Evolutionary conservation across 2,113 vertebrate species (phyloP), one percentile per base, ranked within the genome.

Genomic region (Oenanthe oenanthe): DNA sequence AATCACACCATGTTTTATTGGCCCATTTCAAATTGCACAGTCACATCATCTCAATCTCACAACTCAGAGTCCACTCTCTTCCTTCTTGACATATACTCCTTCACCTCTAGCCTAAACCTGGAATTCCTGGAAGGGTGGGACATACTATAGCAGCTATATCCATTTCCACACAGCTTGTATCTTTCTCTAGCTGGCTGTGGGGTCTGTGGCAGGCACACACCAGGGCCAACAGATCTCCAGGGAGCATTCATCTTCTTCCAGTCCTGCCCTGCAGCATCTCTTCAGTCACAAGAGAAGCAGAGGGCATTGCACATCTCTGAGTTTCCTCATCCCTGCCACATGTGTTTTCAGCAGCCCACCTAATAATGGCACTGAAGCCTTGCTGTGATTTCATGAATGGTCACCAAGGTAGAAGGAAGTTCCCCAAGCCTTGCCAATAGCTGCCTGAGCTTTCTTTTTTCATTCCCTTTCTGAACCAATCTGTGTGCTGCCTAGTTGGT

Each of bases 171-270:
- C 10, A 40, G 26, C 19, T 43, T 65, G 29, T 40, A 4, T 34
- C 31, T 48, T 83, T 47, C 67, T 56, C 38, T 79, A 29, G n/a
- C 34, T 61, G 38, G 34, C 54, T 53, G 9, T 48, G 2, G 3
- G 18, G n/a, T 81, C 34, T 70, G 12, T 68, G 0, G 0, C 45
- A 53, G 43, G 47, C 60, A 26, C 9, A 8, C 29, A 6, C 24
- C 19, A 13, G 31, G 32, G 6, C 45, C 36, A 8, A 47, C 54
- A 58, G 38, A 36, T 84, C 40, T 82, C 42, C 21, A 34, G 45
- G 19, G 10, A 48, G 17, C 13, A 9, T 68, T 76, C 13, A 2
- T 63, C 28, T 73, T 66, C 38, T 86, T 67, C 38, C 50, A 56
- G 42, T 88, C 13, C 24, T 0, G 0, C 45, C 20, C 53, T 72